Percentiles rank a stretch among this genome's conserved stretches.
These are phyloP conservation scores for Agapornis roseicollis DNA, from an alignment of 2,113 vertebrate genomes.

Conservation along the genomic window DNA sequence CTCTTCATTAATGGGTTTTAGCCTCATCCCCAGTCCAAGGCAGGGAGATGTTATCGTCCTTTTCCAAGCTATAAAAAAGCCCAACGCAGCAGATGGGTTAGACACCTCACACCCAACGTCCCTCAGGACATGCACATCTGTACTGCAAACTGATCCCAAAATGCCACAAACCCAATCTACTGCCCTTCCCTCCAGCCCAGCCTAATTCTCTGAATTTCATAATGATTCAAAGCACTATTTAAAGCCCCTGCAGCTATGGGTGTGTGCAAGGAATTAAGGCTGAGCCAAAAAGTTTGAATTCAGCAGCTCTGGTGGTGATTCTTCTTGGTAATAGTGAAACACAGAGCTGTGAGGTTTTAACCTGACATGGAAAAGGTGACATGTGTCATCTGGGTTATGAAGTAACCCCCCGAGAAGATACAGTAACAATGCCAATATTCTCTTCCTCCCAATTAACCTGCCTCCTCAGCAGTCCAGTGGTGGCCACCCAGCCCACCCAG, in stretches of 20 bases:
- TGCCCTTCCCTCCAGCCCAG: slow-evolving; percentile 14
- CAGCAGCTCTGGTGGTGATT: neutral
- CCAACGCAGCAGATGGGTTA: neutral
- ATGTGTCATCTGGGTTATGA: neutral
- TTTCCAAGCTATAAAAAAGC: neutral
- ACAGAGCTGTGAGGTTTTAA: neutral
- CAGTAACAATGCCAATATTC: neutral
- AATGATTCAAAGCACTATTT: slow-evolving; percentile 43
- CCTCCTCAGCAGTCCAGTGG: neutral
- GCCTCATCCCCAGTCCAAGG: neutral
- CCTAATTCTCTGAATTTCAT: slow-evolving; percentile 28
- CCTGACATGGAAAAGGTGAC: neutral
- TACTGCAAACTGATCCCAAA: neutral
- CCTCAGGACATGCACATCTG: neutral
- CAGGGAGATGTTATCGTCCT: neutral
- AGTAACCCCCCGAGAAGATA: neutral
- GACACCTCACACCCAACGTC: neutral
- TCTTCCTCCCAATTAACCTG: neutral
- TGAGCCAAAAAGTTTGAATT: neutral
- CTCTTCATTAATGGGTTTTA: neutral
- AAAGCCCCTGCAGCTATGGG: neutral
- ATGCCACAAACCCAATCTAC: neutral
- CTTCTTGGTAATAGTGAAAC: neutral
- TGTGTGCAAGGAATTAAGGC: neutral
- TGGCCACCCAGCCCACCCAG: neutral